These are phyloP conservation scores for Cyclura pinguis DNA, from an alignment of 2,797 vertebrate species.

Conservation along the genomic window DNA sequence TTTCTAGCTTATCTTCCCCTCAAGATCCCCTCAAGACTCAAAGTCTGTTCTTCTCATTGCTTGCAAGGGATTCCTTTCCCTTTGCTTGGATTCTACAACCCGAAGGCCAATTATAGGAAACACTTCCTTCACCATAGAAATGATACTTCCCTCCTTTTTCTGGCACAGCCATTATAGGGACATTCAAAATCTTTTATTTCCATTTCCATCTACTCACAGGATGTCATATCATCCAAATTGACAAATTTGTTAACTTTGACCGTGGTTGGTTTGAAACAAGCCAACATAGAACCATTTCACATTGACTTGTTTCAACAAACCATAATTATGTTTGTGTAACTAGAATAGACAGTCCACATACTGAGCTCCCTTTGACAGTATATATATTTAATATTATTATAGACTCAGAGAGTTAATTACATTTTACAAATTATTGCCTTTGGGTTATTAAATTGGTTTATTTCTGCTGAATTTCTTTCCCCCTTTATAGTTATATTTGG, in stretches of 20 bases:
- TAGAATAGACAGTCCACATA: not conserved
- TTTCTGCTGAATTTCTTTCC: constrained; percentile 3
- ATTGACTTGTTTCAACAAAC: not conserved
- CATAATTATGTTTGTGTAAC: not conserved
- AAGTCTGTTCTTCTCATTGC: no score
- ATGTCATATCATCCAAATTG: not conserved
- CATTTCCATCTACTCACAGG: not conserved
- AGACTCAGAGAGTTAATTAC: not conserved
- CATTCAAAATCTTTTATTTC: not conserved
- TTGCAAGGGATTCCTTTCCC: not conserved
- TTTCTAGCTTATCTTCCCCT: not conserved
- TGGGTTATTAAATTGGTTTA: not conserved
- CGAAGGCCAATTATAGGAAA: not conserved
- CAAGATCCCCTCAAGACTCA: not conserved
- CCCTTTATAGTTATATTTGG: not conserved
- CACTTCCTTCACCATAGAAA: no score
- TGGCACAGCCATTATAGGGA: not conserved
- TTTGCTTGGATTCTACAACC: not conserved
- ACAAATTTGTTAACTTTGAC: not conserved
- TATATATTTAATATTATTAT: not conserved
- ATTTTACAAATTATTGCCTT: constrained; percentile 9
- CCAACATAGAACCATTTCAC: not conserved
- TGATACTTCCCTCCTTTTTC: not conserved
- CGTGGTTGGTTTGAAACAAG: not conserved
- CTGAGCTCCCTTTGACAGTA: not conserved